phyloP scores from a whole-genome alignment of 1,140 invertebrate species.

The Ctenoplectra terminalis region DNA sequence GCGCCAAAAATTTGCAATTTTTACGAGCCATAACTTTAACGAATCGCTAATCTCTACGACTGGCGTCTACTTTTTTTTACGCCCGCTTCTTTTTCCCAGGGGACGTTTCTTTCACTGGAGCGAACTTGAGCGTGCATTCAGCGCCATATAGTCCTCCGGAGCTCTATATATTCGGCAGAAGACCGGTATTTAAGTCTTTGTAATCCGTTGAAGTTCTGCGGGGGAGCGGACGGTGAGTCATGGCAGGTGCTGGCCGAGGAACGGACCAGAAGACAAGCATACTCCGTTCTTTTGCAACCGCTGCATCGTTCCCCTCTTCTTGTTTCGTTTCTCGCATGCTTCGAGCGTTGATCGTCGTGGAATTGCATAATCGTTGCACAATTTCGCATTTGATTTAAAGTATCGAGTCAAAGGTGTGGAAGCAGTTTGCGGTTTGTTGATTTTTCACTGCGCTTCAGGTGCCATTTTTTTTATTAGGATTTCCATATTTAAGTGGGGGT shows the following conservation, averaged over 20 bases:
- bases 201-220: constrained; percentile 78
- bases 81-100: constrained; percentile 34
- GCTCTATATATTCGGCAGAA: constrained; percentile 68
- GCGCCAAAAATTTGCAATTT: constrained; percentile 65
- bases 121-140: constrained; percentile 49
- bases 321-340: constrained; percentile 5
- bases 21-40: constrained; percentile 68
- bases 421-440: not conserved
- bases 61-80: constrained; percentile 56
- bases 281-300: constrained; percentile 39
- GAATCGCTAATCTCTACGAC: constrained; percentile 69
- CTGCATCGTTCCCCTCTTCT: constrained; percentile 44
- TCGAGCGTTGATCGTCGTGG: not conserved
- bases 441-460: not conserved
- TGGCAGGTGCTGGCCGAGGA: constrained; percentile 75
- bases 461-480: not conserved
- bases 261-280: constrained; percentile 57
- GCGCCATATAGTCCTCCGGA: constrained; percentile 49
- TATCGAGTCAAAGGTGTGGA: not conserved
- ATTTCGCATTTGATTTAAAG: constrained; percentile 11
- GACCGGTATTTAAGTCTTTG: constrained; percentile 79
- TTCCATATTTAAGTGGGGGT: too few relatives aligned
- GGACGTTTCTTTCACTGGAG: constrained; percentile 40
- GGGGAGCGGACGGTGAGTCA: constrained; percentile 79
- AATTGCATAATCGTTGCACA: constrained; percentile 34